Conservation (phyloP, 2,797 vertebrate genomes). For the Loris lydekkerianus region DNA sequence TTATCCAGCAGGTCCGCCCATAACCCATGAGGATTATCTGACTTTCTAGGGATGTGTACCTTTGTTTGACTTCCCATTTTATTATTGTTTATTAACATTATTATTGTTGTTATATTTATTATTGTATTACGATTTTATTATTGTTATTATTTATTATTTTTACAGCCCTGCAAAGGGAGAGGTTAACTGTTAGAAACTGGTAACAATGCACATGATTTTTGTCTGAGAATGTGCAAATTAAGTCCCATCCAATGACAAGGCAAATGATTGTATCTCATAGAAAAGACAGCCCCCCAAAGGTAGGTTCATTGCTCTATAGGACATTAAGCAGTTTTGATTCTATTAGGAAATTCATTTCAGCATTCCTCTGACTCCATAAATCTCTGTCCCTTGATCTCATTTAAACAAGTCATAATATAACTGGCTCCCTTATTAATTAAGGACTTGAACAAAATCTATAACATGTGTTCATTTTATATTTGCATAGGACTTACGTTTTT, state of each 20-base stretch:
- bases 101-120: no score
- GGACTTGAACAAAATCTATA: neutral
- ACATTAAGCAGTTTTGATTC: neutral
- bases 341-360: neutral
- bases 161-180: neutral
- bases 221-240: neutral
- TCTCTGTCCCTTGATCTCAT: neutral
- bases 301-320: neutral
- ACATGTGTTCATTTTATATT: neutral
- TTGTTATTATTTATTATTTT: neutral
- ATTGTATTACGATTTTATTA: neutral
- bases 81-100: neutral
- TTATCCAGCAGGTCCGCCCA: neutral
- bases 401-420: neutral
- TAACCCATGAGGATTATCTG: neutral
- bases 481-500: neutral
- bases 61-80: neutral
- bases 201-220: neutral
- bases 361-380: neutral
- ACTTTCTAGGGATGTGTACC: neutral
- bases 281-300: neutral
- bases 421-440: neutral
- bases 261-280: neutral
- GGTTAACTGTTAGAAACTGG: neutral
- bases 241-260: neutral